Percentiles rank a stretch among this genome's conserved stretches.
Evolutionary conservation across 2,113 vertebrate genomes (phyloP).

Genomic region (Aptenodytes forsteri): DNA sequence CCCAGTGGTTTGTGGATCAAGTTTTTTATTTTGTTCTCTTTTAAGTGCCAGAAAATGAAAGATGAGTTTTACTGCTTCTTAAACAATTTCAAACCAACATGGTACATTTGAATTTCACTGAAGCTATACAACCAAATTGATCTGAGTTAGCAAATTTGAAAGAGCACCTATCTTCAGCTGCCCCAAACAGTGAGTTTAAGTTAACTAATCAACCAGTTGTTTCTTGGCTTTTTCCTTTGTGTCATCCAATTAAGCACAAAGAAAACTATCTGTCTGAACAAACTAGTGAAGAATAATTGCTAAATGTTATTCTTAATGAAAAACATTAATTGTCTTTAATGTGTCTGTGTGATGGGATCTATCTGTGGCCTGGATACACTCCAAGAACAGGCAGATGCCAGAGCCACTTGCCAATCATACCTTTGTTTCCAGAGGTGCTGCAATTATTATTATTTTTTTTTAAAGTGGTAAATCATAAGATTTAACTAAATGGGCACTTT

Average conservation of each 20-base stretch:
- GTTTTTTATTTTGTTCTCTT: neutral
- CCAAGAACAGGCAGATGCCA: neutral
- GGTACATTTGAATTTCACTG: neutral
- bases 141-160: neutral
- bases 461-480: neutral
- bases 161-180: neutral
- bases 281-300: neutral
- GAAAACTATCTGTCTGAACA: neutral
- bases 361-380: neutral
- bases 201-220: neutral
- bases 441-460: neutral
- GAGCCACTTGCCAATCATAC: neutral
- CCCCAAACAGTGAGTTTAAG: neutral
- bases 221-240: neutral
- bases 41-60: neutral
- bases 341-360: neutral
- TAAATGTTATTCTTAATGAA: neutral
- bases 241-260: neutral
- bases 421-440: neutral
- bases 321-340: neutral
- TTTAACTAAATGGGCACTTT: neutral
- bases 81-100: neutral
- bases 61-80: neutral
- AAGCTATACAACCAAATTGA: neutral
- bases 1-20: neutral